Conservation (phyloP, 2,797 vertebrate species). For the Myotis daubentonii region DNA sequence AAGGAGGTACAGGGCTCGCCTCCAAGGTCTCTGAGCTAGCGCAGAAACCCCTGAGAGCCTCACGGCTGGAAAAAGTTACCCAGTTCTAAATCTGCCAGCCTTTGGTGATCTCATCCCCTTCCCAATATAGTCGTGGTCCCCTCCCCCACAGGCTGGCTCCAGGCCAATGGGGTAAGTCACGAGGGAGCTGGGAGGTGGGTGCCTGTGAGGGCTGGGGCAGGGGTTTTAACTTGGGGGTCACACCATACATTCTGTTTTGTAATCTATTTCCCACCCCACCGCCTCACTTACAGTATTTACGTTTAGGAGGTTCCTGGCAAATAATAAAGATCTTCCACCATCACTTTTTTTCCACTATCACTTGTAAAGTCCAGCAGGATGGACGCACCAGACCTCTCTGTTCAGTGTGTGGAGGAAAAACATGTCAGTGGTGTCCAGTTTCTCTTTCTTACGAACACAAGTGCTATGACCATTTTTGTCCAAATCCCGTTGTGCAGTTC, state of each 20-base stretch:
- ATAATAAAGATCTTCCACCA: neutral
- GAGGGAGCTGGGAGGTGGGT: conserved; percentile 13
- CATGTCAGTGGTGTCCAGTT: neutral
- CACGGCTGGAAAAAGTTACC: conserved; percentile 78
- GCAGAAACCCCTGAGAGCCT: conserved; percentile 64
- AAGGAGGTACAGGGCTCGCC: neutral
- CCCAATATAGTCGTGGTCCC: conserved; percentile 71
- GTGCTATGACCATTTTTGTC: conserved; percentile 64
- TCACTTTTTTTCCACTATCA: neutral
- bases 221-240: conserved; percentile 34
- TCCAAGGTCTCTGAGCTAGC: conserved; percentile 60
- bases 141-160: conserved; percentile 43
- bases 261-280: neutral
- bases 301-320: neutral
- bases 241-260: neutral
- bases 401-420: neutral
- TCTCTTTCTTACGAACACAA: conserved; percentile 48
- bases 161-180: conserved; percentile 60
- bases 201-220: neutral
- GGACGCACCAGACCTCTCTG: neutral
- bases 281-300: neutral
- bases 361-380: neutral
- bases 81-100: conserved; percentile 70
- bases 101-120: conserved; percentile 76
- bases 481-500: neutral